These are phyloP conservation scores for Scaptomyza parva DNA, from an alignment of 2,888 invertebrate genomes.

Conservation along the genomic window DNA sequence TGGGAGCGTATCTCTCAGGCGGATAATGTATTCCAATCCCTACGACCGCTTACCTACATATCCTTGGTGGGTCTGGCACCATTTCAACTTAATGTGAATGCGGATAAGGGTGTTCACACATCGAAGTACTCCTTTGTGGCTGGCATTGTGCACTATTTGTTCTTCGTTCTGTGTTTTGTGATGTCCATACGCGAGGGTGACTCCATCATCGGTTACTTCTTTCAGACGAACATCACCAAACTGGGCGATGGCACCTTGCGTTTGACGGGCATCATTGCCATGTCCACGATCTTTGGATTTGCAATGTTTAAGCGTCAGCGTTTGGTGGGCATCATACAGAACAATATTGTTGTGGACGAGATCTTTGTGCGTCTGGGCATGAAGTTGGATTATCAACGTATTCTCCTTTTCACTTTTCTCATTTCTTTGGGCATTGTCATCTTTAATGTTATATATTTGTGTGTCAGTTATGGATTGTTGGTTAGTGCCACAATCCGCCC, in stretches of 20 bases:
- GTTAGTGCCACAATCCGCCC: constrained; percentile 80
- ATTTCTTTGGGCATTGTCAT: constrained; percentile 80
- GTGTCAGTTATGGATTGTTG: constrained; percentile 80
- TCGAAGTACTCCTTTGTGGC: constrained; percentile 76
- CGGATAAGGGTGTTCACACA: constrained; percentile 79
- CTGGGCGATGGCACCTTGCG: constrained; percentile 81
- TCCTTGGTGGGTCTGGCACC: constrained; percentile 82
- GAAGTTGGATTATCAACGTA: constrained; percentile 79
- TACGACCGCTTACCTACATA: constrained; percentile 81
- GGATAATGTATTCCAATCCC: constrained; percentile 82
- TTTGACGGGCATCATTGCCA: constrained; percentile 80
- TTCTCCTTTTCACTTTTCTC: constrained; percentile 75
- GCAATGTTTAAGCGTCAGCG: constrained; percentile 74
- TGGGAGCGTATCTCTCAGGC: constrained; percentile 80
- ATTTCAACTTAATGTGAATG: constrained; percentile 77
- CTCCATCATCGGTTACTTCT: constrained; percentile 84
- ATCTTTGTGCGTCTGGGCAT: constrained; percentile 81
- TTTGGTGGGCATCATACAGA: constrained; percentile 77
- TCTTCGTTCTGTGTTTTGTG: constrained; percentile 79
- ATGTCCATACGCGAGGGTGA: constrained; percentile 77
- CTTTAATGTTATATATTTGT: constrained; percentile 81
- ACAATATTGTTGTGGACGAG: constrained; percentile 79
- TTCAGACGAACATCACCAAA: constrained; percentile 83
- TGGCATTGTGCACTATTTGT: constrained; percentile 78
- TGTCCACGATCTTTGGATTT: constrained; percentile 82